Percentiles rank a stretch among this genome's conserved stretches.
Evolutionary conservation across 35 echinoderm and acorn worm genomes (phyloP).

Genomic region (Lytechinus pictus): DNA sequence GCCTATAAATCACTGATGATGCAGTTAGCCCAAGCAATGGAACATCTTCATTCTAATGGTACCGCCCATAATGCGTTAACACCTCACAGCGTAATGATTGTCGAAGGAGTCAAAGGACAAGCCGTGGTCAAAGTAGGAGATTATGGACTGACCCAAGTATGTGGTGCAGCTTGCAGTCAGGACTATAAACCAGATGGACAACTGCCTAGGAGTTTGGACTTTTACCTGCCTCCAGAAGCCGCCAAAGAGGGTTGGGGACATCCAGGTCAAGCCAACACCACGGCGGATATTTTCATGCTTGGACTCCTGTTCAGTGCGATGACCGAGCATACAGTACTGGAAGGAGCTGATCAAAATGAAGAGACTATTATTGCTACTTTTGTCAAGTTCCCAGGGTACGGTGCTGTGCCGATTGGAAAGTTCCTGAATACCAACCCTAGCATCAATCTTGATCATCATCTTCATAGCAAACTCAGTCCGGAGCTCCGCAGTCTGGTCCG

Average conservation of each 20-base stretch:
- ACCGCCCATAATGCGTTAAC: constrained; percentile 84
- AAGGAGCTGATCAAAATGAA: constrained; percentile 22
- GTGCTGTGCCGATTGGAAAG: constrained; percentile 84
- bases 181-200: constrained; percentile 67
- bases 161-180: constrained; percentile 68
- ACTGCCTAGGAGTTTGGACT: constrained; percentile 61
- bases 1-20: constrained; percentile 77
- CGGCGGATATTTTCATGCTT: constrained; percentile 86
- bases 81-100: constrained; percentile 75
- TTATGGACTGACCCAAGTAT: constrained; percentile 84
- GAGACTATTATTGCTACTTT: constrained; percentile 55
- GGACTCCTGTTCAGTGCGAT: constrained; percentile 83
- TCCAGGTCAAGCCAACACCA: constrained; percentile 68
- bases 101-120: constrained; percentile 59
- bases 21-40: constrained; percentile 72
- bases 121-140: constrained; percentile 84
- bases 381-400: constrained; percentile 89
- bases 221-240: constrained; percentile 78
- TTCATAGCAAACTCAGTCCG: constrained; percentile 68
- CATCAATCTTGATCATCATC: constrained; percentile 86
- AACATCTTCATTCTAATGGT: constrained; percentile 71
- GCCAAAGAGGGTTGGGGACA: constrained; percentile 67
- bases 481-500: constrained; percentile 77
- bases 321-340: constrained; percentile 74
- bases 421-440: constrained; percentile 89